phyloP scores from a whole-genome alignment of 2,888 invertebrate species.

The Adelphocoris suturalis region DNA sequence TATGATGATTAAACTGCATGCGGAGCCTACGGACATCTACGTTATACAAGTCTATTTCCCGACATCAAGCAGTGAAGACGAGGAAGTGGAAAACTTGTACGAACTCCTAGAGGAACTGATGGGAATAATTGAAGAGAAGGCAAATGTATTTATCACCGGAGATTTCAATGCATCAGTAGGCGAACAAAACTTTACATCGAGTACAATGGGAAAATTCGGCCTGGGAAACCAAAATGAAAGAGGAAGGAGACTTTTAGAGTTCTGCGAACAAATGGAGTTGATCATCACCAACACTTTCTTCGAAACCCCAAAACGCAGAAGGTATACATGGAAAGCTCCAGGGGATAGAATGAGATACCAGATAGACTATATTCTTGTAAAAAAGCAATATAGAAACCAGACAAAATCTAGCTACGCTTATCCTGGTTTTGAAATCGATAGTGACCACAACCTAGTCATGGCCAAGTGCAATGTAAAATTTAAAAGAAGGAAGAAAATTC shows the following conservation, averaged over 20 bases:
- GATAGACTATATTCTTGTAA: not conserved
- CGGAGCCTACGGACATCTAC: not conserved
- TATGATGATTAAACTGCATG: not conserved
- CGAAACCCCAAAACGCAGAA: too few species aligned
- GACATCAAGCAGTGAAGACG: not conserved
- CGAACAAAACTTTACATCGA: not conserved
- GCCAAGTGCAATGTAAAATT: too few species aligned
- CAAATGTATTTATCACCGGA: not conserved
- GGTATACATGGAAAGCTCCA: not conserved
- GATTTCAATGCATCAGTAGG: not conserved
- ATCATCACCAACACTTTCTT: not conserved
- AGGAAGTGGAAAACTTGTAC: not conserved
- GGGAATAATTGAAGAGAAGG: not conserved
- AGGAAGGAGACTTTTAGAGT: not conserved
- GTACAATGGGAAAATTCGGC: not conserved
- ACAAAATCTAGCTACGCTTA: too few species aligned
- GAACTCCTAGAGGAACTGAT: not conserved
- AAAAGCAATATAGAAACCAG: too few species aligned
- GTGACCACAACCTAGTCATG: too few species aligned
- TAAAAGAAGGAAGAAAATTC: too few species aligned
- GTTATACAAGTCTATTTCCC: not conserved
- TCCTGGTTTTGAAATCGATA: too few species aligned
- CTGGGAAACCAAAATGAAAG: not conserved
- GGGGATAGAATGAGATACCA: not conserved
- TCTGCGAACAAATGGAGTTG: not conserved